Evolutionary conservation across 2,888 invertebrate genomes (phyloP), one percentile per base, ranked within the genome.

Genomic region (Drosophila ochracea): DNA sequence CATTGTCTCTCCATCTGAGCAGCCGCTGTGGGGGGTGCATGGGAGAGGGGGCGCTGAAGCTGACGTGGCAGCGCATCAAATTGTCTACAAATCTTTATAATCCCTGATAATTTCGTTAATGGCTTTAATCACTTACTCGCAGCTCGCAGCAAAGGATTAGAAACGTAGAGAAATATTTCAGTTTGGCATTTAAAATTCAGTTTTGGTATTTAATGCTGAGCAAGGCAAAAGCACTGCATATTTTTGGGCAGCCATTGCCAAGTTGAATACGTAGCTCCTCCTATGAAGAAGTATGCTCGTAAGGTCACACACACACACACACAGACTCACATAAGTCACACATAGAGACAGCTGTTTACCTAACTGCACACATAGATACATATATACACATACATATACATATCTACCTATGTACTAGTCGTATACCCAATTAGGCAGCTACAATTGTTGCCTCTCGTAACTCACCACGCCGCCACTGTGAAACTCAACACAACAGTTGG

Each of bases 91-190:
- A 92, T 92, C 92, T 87, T 85, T 87, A 89, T 92, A 92, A 92
- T 92, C 92, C 91, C 70, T 89, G 91, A 92, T 92, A 92, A 92
- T 92, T 92, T 92, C 89, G 91, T 92, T 92, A 92, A 92, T 92
- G 92, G 92, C 82, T 92, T 92, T 92, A 92, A 92, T 92, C 92
- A 92, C 89, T 91, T 86, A 87, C 90, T 71, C 76, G 47, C 89
- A 87, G 88, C 21, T 16, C 16, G n/a, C 39, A 43, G 58, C 16
- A 63, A 57, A 59, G 67, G 39, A 52, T 76, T 59, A 43, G 49
- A 53, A 30, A 58, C 73, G 41, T 35, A 16, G 33, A 6, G 19
- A 28, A 59, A 43, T 59, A 43, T 25, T 25, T 52, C 37, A 55
- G 50, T 57, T 59, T n/a, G 35, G 67, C 52, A 72, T 76, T 76